Conservation (phyloP, 2,113 vertebrate species). For the Malaclemys terrapin region DNA sequence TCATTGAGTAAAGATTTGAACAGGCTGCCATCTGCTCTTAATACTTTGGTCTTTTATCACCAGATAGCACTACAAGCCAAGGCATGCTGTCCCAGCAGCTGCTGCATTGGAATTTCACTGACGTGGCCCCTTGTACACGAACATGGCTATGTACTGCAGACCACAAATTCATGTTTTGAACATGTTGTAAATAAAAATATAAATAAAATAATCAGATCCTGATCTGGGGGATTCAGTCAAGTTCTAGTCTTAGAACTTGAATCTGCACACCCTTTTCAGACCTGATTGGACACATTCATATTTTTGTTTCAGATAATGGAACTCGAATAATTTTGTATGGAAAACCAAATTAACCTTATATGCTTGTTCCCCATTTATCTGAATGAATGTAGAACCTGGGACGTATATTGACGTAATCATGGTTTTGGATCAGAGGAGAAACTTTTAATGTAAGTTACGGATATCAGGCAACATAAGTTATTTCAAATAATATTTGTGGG, state of each 20-base stretch:
- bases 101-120: neutral
- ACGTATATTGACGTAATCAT: neutral
- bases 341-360: neutral
- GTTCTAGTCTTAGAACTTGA: fast-evolving
- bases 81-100: constrained; percentile 70
- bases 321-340: neutral
- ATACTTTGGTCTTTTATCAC: constrained; percentile 19
- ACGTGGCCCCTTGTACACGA: neutral
- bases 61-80: constrained; percentile 64
- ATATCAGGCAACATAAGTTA: neutral
- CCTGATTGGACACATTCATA: neutral
- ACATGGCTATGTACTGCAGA: constrained; percentile 20
- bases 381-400: neutral
- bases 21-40: constrained; percentile 41
- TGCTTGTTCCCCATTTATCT: neutral
- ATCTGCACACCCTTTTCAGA: fast-evolving
- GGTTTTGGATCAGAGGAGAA: neutral
- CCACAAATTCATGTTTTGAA: neutral
- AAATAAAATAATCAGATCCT: neutral
- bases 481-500: neutral
- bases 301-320: neutral
- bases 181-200: neutral
- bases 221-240: neutral
- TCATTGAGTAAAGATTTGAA: neutral
- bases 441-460: neutral